phyloP scores from a whole-genome alignment of 1,140 invertebrate genomes.

The Copidosoma floridanum region DNA sequence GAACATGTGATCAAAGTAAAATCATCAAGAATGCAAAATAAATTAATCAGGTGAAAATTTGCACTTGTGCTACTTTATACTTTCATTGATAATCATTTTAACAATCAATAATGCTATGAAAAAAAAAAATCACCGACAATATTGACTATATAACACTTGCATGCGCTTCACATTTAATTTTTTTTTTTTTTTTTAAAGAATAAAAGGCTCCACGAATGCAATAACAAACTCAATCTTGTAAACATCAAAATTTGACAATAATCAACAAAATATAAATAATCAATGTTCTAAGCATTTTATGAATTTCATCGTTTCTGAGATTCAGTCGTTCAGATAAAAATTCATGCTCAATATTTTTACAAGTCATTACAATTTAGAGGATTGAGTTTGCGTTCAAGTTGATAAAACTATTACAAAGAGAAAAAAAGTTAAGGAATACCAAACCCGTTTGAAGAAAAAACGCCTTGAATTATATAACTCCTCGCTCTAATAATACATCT shows the following conservation, averaged over 20 bases:
- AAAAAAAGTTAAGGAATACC: no score
- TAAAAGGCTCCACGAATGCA: neutral
- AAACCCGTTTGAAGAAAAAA: no score
- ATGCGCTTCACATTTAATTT: neutral
- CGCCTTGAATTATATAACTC: conserved; percentile 2
- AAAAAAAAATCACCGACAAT: no score
- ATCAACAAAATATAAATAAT: no score
- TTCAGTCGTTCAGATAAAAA: no score
- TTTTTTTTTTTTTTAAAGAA: neutral
- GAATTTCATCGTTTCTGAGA: neutral
- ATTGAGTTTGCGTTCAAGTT: conserved; percentile 18
- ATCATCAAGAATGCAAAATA: no score
- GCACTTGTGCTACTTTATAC: neutral
- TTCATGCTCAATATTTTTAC: no score
- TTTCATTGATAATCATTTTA: neutral
- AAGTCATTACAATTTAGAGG: neutral
- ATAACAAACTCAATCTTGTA: neutral
- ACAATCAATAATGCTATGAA: neutral
- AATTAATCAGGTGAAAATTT: no score
- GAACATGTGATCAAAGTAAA: conserved; percentile 4
- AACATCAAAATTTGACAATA: no score
- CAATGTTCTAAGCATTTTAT: neutral
- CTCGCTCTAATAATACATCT: neutral
- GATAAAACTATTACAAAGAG: no score
- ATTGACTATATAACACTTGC: neutral